Evolutionary conservation across 2,113 vertebrate species (phyloP), one percentile per base, ranked within the genome.

Genomic region (Cebus imitator): DNA sequence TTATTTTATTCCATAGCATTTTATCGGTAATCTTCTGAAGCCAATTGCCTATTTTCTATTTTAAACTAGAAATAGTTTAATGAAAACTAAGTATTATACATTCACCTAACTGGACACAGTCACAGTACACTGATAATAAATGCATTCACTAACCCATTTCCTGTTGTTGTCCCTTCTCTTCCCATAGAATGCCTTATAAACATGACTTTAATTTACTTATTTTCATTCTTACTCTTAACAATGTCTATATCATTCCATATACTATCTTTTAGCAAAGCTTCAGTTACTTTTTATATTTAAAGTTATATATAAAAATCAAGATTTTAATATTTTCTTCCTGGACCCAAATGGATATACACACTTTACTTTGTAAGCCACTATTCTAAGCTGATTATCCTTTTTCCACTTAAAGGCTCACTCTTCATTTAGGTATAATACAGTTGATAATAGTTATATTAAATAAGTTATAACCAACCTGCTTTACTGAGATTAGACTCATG

Each of bases 31-130:
- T 52, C 18, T 70, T 61, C 37, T 66, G 25, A 87, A 76, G 12
- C 4, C 14, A 37, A 18, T 50, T 92, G 27, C 12, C 58, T 68
- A 55, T 55, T 92, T 82, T 73, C 27, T 40, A 40, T 40, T 40
- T 40, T 40, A 40, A 40, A 25, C 20, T 90, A 45, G 48, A 81
- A 16, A 45, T 72, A n/a, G 4, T 86, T 55, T 58, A 94, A 95
- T 90, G 80, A 90, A 64, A 92, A 76, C 21, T 64, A 87, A n/a
- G 25, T 95, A n/a, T 40, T 87, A 12, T 50, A 48, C 73, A 58
- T 17, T 30, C 55, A 64, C 55, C 6, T 78, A 75, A 87, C 12
- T 86, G 10, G 32, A 8, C 30, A n/a, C 6, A n/a, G 37, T 58
- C 27, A 37, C 6, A 66, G 23, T 83, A 11, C 30, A 48, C 48